Base-by-base conservation (phyloP, 2,797 vertebrate species). In the Tauraco hartlaubi region DNA sequence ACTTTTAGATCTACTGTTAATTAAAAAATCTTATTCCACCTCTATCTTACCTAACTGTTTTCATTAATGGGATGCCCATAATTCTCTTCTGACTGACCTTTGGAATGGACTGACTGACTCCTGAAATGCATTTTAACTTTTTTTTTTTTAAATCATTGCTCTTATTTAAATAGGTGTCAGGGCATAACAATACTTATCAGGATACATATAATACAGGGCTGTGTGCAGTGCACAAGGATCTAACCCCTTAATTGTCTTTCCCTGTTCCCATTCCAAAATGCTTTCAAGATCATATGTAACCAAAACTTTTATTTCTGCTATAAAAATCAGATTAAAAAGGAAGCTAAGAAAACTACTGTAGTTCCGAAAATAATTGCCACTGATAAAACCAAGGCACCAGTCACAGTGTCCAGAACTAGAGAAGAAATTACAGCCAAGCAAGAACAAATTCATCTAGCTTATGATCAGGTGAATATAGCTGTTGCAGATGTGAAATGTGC, bases 291-390 rank as follows among this genome's bases (percentile, higher is more conserved):
- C 18, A 29, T 62, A 85, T 62, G 73, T 95, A 92, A 96, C 37
- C 51, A 33, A 96, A 96, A 86, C 33, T 63, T 92, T 92, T 92
- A 54, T 96, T 97, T 97, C 95, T 95, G 88, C 90, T 90, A 39
- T 87, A 95, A 97, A 94, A 79, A 96, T 86, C 93, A 98, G 97
- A 96, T 97, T 88, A 93, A 96, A 94, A 98, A 97, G 82, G 97
- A 98, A 96, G 67, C 86, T 80, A 95, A 98, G 95, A 93, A 95
- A 97, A 92, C 79, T 31, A 85, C 85, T 59, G 26, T 92, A 51
- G 94, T 96, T 92, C 55, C 81, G 56, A 94, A 97, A 94, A 78
- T 87, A 89, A 88, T 89, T 94, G 94, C 88, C 46, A 83, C 83
- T 73, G 81, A 85, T 92, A 92, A 95, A 93, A 66, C 59, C 62